phyloP scores from a whole-genome alignment of 2,888 invertebrate species.

The Acrobeloides nanus region DNA sequence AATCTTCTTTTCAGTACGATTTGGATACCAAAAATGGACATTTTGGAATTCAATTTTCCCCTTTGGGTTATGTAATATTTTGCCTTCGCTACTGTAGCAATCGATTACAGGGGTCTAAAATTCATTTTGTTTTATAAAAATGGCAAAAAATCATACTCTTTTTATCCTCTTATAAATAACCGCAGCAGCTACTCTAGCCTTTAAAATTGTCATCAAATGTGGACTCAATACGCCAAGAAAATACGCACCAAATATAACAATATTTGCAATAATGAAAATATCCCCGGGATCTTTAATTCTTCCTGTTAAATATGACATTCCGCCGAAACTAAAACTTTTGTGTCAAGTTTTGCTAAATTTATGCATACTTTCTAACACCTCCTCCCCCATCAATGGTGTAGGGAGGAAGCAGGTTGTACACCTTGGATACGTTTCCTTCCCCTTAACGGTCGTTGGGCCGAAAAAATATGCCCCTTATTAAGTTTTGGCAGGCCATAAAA shows the following conservation, averaged over 20 bases:
- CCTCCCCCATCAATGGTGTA: no score
- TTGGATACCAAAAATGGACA: conserved; percentile 42
- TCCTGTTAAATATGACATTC: conserved; percentile 4
- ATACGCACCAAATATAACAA: conserved; percentile 36
- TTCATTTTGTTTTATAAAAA: no score
- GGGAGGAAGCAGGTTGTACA: background rate
- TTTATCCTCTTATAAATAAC: conserved; percentile 41
- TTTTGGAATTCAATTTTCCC: conserved; percentile 24
- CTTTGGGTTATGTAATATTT: background rate
- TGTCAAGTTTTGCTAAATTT: no score
- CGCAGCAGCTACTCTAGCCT: conserved; percentile 45
- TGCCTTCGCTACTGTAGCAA: conserved; percentile 2
- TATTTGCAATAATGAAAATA: conserved; percentile 38
- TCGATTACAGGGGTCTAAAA: conserved; percentile 4
- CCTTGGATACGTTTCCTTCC: background rate
- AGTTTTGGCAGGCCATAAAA: no score
- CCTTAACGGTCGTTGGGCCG: background rate
- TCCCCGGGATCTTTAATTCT: conserved; percentile 31
- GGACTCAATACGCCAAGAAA: conserved; percentile 43
- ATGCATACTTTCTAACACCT: no score
- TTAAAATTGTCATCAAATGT: conserved; percentile 42
- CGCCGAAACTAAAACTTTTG: conserved; percentile 5
- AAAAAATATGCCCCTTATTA: no score
- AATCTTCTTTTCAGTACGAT: conserved; percentile 28
- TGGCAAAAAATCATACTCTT: conserved; percentile 24